phyloP scores from a whole-genome alignment of 2,888 invertebrate species.

The Apocheima hispidaria region DNA sequence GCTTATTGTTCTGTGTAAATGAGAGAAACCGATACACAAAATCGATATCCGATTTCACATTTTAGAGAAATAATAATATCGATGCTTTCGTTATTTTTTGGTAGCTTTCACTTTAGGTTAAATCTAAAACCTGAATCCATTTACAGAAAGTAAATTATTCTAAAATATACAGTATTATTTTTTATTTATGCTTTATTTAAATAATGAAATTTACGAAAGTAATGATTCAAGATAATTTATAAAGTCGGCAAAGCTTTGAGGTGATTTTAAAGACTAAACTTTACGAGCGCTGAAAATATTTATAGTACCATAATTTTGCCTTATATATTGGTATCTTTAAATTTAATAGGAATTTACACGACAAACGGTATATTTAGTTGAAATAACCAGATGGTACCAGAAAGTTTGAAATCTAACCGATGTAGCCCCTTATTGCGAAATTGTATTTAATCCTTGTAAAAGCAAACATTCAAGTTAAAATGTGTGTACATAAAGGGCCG shows the following conservation, averaged over 20 bases:
- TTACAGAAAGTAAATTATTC: constrained; percentile 17
- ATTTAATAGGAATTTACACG: not conserved
- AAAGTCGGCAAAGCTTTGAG: not conserved
- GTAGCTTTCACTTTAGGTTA: constrained; percentile 37
- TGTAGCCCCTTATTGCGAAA: too few relatives aligned
- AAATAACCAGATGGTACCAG: too few relatives aligned
- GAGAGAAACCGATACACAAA: constrained; percentile 37
- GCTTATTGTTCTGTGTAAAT: constrained; percentile 32
- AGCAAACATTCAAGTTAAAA: not conserved
- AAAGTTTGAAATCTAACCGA: too few relatives aligned
- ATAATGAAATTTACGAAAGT: constrained; percentile 14
- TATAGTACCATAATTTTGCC: not conserved
- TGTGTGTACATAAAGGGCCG: not conserved
- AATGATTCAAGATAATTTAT: constrained; percentile 11
- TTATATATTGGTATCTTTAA: not conserved
- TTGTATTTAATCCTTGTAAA: not conserved
- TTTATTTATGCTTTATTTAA: constrained; percentile 21
- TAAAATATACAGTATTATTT: constrained; percentile 17
- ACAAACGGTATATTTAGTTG: not conserved
- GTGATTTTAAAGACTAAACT: not conserved
- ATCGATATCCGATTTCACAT: constrained; percentile 39
- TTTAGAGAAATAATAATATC: constrained; percentile 19
- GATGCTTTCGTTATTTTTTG: constrained; percentile 26
- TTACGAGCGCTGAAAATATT: not conserved
- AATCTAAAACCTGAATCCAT: constrained; percentile 6